These are phyloP conservation scores for Argyra leucocephala DNA, from an alignment of 2,888 invertebrate genomes.

Conservation along the genomic window DNA sequence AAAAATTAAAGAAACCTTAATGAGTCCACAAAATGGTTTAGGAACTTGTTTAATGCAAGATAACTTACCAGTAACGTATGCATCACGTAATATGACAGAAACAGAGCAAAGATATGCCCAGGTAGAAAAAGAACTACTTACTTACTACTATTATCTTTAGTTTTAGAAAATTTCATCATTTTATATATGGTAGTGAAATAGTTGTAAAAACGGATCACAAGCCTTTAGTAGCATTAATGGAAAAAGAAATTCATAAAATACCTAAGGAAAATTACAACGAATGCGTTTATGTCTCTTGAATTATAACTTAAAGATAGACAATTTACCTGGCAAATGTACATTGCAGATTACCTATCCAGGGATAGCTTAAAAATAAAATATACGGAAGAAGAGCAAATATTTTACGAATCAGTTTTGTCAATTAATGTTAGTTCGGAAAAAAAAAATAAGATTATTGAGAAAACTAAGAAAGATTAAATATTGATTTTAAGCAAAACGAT, in stretches of 20 bases:
- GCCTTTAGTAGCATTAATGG: conserved; percentile 19
- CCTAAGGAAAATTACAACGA: conserved; percentile 19
- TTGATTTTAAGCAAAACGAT: conserved; percentile 13
- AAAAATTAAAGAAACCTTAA: conserved; percentile 19
- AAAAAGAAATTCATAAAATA: conserved; percentile 20
- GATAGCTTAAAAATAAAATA: no score
- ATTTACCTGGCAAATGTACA: no score
- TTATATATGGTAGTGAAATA: conserved; percentile 22
- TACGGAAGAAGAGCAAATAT: no score
- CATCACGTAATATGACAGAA: conserved; percentile 18
- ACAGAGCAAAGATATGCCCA: conserved; percentile 22
- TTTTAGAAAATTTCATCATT: conserved; percentile 21
- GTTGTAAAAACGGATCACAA: conserved; percentile 21
- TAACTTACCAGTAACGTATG: conserved; percentile 21
- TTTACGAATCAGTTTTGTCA: no score
- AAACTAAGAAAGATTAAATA: conserved; percentile 16
- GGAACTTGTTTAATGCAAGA: conserved; percentile 22
- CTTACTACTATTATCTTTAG: conserved; percentile 22
- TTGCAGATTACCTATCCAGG: no score
- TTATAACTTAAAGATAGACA: conserved; percentile 21
- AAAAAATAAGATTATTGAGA: conserved; percentile 12
- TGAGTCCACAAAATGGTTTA: conserved; percentile 21
- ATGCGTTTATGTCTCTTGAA: conserved; percentile 22
- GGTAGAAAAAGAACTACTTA: conserved; percentile 24
- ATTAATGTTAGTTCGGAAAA: conserved; percentile 15